Conservation (phyloP, 2,797 vertebrate genomes). For the Molossus alvarezi region DNA sequence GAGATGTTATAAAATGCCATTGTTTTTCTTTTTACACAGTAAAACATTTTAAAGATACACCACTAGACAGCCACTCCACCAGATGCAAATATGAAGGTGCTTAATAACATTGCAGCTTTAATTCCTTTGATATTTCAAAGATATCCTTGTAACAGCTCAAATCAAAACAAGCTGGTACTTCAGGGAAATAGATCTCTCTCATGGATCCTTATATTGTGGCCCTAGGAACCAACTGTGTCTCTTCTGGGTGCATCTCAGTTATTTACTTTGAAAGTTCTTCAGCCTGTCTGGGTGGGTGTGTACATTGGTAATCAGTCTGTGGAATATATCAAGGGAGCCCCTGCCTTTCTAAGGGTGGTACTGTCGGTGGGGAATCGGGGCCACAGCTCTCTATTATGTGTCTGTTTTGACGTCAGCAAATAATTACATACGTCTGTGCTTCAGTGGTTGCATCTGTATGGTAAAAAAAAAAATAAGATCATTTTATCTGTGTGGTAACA, state of each 20-base stretch:
- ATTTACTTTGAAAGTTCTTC: not conserved
- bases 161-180: slow-evolving; percentile 69
- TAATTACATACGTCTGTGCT: not conserved
- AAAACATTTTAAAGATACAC: slow-evolving; percentile 65
- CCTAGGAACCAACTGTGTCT: not conserved
- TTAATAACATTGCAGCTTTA: slow-evolving; percentile 78
- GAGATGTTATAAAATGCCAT: slow-evolving; percentile 71
- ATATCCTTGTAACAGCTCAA: slow-evolving; percentile 55
- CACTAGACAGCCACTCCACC: slow-evolving; percentile 60
- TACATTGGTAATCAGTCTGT: not conserved
- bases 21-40: slow-evolving; percentile 72
- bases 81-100: slow-evolving; percentile 63
- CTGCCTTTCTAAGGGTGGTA: not conserved
- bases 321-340: not conserved
- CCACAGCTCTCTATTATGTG: not conserved
- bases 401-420: not conserved
- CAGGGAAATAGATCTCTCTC: slow-evolving; percentile 15
- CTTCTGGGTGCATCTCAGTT: not conserved
- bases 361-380: not conserved
- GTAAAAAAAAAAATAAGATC: slow-evolving; percentile 31
- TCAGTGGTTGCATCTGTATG: not conserved
- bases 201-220: not conserved
- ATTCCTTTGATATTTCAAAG: slow-evolving; percentile 78
- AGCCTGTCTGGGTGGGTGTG: not conserved
- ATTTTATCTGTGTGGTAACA: not conserved